Evolutionary conservation across 2,888 invertebrate genomes (phyloP).

Genomic region (Aspidiotus rigidus): DNA sequence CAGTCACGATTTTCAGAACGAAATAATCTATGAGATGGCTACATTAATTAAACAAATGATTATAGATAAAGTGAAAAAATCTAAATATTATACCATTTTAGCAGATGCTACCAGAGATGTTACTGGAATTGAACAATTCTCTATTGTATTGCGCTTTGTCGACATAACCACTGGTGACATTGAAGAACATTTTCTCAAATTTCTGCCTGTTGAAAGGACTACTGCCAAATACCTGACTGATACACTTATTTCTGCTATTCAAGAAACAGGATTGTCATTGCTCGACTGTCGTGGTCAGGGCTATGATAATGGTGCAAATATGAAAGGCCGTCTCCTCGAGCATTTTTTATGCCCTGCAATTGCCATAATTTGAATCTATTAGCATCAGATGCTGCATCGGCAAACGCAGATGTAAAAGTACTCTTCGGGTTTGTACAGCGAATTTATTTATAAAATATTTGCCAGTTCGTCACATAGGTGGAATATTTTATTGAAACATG

Average conservation of each 20-base stretch:
- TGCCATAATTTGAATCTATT: slow-evolving; percentile 3
- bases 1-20: slow-evolving; percentile 14
- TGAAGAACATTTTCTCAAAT: slow-evolving; percentile 19
- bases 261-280: slow-evolving; percentile 8
- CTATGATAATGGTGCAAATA: slow-evolving; percentile 21
- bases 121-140: too few relatives aligned
- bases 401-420: not conserved
- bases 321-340: slow-evolving; percentile 3
- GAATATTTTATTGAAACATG: too few relatives aligned
- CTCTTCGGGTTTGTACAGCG: slow-evolving; percentile 11
- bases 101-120: too few relatives aligned
- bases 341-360: not conserved
- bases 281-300: slow-evolving; percentile 14
- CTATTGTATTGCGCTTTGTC: slow-evolving; percentile 16
- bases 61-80: slow-evolving; percentile 8
- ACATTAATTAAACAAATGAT: slow-evolving; percentile 13
- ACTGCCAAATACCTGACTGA: slow-evolving; percentile 7
- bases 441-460: slow-evolving; percentile 23
- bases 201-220: not conserved
- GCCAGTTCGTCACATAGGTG: slow-evolving; percentile 1
- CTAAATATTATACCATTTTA: slow-evolving; percentile 20
- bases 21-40: slow-evolving; percentile 7
- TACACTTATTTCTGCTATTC: slow-evolving; percentile 2
- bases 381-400: slow-evolving; percentile 9
- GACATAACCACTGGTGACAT: slow-evolving; percentile 9